Conservation (phyloP, 2,888 invertebrate genomes). For the Ophion ventricosus region DNA sequence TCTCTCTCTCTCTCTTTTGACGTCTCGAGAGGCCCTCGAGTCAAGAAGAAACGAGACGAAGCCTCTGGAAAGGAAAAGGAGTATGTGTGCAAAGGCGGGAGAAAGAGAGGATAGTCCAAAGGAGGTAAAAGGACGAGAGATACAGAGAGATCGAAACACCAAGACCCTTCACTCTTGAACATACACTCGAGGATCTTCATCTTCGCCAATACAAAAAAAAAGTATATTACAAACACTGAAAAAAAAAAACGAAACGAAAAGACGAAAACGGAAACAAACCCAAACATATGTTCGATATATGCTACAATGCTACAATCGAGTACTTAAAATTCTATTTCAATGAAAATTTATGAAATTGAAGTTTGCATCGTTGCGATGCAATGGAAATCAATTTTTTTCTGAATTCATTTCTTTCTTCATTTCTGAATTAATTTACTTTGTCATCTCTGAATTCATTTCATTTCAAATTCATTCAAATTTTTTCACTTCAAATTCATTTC, state of each 20-base stretch:
- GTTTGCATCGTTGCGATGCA: no score
- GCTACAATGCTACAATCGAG: background rate
- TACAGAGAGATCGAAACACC: slow-evolving; percentile 17
- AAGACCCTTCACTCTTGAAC: slow-evolving; percentile 19
- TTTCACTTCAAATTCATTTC: no score
- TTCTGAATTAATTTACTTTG: no score
- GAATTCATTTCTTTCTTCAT: no score
- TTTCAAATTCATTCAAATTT: no score
- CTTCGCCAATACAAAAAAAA: slow-evolving; percentile 4
- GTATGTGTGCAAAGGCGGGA: slow-evolving; percentile 5
- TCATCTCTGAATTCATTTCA: no score
- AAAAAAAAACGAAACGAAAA: background rate
- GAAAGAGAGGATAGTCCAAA: slow-evolving; percentile 21
- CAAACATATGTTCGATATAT: background rate
- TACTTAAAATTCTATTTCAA: background rate
- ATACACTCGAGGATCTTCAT: slow-evolving; percentile 7
- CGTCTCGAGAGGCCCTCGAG: slow-evolving; percentile 59
- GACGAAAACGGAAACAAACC: background rate
- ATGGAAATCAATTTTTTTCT: no score
- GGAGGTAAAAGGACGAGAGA: slow-evolving; percentile 40
- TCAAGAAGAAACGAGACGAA: slow-evolving; percentile 42
- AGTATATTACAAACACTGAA: slow-evolving; percentile 16
- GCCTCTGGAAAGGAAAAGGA: slow-evolving; percentile 29
- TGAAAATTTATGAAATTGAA: background rate
- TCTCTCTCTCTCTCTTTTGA: slow-evolving; percentile 49